phyloP scores from a whole-genome alignment of 2,113 vertebrate genomes.

The Monarcha castaneiventris region DNA sequence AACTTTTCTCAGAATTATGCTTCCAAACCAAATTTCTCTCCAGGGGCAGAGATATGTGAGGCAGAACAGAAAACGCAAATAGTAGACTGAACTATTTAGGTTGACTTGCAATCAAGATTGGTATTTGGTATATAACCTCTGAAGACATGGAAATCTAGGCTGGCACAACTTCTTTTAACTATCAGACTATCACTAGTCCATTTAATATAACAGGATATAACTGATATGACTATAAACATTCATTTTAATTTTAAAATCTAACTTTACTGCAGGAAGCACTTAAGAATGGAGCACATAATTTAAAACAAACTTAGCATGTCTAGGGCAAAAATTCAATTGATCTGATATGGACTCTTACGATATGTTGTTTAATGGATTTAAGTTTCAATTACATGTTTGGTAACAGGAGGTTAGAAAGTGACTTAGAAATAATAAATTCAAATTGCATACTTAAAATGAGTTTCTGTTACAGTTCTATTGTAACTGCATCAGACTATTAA shows the following conservation, averaged over 20 bases:
- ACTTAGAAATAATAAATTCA: neutral
- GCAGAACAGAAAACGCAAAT: neutral
- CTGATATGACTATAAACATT: neutral
- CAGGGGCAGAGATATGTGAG: neutral
- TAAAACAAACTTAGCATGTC: neutral
- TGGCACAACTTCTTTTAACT: neutral
- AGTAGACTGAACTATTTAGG: neutral
- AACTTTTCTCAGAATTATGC: neutral
- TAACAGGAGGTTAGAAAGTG: neutral
- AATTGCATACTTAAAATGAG: neutral
- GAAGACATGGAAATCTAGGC: neutral
- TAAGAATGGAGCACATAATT: neutral
- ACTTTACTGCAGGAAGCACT: neutral
- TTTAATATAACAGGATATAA: neutral
- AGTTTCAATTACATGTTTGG: neutral
- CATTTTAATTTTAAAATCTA: neutral
- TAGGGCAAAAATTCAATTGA: neutral
- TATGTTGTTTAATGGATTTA: neutral
- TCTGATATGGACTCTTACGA: neutral
- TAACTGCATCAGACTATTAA: neutral
- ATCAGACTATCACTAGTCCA: neutral
- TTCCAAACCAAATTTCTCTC: neutral
- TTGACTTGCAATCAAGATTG: neutral
- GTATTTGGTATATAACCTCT: neutral
- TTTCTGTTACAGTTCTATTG: neutral